These are phyloP conservation scores for Castor canadensis DNA, from an alignment of 2,113 vertebrate genomes.

Conservation along the genomic window DNA sequence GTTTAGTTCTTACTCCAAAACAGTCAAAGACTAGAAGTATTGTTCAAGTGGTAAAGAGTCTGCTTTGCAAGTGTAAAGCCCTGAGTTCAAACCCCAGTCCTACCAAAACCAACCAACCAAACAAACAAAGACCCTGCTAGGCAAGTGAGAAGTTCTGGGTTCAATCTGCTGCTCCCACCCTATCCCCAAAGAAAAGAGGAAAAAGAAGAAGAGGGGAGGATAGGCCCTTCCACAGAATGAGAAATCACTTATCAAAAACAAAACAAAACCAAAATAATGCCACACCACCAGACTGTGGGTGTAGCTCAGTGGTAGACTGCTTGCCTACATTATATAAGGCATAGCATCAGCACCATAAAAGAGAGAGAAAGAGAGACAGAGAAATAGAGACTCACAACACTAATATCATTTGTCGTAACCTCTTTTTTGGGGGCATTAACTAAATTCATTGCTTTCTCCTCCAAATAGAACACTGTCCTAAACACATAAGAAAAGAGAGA, in stretches of 20 bases:
- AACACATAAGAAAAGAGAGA: background rate
- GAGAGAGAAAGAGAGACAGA: no score
- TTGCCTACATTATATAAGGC: no score
- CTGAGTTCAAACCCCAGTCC: no score
- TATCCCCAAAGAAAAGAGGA: background rate
- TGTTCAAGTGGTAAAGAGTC: no score
- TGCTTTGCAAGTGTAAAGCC: no score
- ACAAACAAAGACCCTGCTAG: no score
- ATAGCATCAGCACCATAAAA: no score
- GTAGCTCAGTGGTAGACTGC: no score
- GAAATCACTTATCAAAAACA: background rate
- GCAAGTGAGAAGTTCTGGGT: background rate
- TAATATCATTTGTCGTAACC: background rate
- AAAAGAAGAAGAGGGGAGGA: background rate
- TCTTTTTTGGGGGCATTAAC: background rate
- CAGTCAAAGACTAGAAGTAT: background rate
- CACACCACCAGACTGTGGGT: no score
- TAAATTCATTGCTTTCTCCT: background rate
- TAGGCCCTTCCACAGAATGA: background rate
- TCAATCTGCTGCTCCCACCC: background rate
- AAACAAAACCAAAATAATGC: background rate
- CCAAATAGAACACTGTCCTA: background rate
- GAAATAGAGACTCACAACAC: background rate
- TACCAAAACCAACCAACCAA: no score
- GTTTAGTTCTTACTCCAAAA: slow-evolving; percentile 8